Evolutionary conservation across 1,140 invertebrate genomes (phyloP).

Genomic region (Arctopsyche grandis): DNA sequence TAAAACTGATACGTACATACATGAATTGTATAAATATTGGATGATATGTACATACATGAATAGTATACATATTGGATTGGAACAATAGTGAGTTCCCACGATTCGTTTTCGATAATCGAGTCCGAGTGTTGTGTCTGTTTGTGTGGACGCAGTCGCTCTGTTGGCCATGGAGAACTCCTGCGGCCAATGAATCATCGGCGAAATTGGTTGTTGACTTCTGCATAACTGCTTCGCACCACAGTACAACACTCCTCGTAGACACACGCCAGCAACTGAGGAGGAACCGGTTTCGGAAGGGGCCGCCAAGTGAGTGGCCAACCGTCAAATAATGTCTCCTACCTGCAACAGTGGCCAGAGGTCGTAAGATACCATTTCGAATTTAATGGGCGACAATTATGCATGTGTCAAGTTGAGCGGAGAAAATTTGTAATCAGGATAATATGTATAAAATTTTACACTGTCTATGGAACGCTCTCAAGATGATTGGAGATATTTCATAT

Average conservation of each 20-base stretch:
- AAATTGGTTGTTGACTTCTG: conserved; percentile 43
- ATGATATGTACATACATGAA: too few species aligned
- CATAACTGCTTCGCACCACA: neutral
- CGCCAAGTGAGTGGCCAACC: conserved; percentile 13
- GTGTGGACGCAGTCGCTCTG: neutral
- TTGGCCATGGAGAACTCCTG: neutral
- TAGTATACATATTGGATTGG: too few species aligned
- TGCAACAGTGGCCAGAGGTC: neutral
- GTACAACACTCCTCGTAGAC: neutral
- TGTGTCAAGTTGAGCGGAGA: too few species aligned
- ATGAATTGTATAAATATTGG: too few species aligned
- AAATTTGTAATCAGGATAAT: too few species aligned
- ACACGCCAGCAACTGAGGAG: neutral
- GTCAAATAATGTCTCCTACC: neutral
- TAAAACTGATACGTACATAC: too few species aligned
- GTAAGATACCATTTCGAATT: too few species aligned
- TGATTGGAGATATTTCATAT: too few species aligned
- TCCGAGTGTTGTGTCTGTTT: neutral
- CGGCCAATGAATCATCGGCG: conserved; percentile 33
- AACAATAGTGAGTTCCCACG: neutral
- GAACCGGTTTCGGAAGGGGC: neutral
- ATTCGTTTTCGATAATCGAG: neutral
- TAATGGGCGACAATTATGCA: too few species aligned
- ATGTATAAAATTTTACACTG: too few species aligned
- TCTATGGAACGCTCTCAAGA: too few species aligned